These are phyloP conservation scores for Agonum fuliginosum DNA, from an alignment of 2,888 invertebrate genomes.

Conservation along the genomic window DNA sequence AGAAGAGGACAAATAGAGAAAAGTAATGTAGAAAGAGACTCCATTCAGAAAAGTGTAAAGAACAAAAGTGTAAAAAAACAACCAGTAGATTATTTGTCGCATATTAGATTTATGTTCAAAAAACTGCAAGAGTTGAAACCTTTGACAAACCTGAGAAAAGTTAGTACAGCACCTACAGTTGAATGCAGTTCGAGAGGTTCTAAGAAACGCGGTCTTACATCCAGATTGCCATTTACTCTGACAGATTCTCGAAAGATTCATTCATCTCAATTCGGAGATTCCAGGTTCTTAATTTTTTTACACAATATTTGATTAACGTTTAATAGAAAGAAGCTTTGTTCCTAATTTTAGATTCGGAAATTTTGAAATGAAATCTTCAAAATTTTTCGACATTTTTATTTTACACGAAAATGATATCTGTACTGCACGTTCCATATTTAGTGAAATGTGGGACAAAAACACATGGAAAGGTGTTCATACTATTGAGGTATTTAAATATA, in stretches of 20 bases:
- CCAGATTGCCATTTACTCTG: neutral
- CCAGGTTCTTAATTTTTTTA: neutral
- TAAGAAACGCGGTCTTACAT: neutral
- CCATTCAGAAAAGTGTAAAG: too few species aligned
- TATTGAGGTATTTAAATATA: neutral
- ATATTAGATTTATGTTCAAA: neutral
- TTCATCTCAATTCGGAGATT: neutral
- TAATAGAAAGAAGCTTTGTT: neutral
- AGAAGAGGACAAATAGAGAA: neutral
- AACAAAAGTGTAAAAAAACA: neutral
- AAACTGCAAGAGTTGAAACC: neutral
- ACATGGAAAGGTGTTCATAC: neutral
- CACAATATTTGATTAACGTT: neutral
- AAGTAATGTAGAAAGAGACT: neutral
- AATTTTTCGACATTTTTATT: slow-evolving; percentile 8
- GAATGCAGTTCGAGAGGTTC: too few species aligned
- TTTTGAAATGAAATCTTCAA: slow-evolving; percentile 8
- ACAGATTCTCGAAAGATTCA: neutral
- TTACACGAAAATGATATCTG: neutral
- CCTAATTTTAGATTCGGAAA: neutral
- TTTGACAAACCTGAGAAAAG: neutral
- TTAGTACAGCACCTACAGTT: neutral
- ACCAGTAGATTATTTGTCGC: neutral
- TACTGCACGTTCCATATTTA: slow-evolving; percentile 36
- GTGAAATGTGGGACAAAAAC: slow-evolving; percentile 27